Percentiles rank a stretch among this genome's conserved stretches.
Conservation (phyloP, 2,113 vertebrate species). For the Tonatia bakeri region DNA sequence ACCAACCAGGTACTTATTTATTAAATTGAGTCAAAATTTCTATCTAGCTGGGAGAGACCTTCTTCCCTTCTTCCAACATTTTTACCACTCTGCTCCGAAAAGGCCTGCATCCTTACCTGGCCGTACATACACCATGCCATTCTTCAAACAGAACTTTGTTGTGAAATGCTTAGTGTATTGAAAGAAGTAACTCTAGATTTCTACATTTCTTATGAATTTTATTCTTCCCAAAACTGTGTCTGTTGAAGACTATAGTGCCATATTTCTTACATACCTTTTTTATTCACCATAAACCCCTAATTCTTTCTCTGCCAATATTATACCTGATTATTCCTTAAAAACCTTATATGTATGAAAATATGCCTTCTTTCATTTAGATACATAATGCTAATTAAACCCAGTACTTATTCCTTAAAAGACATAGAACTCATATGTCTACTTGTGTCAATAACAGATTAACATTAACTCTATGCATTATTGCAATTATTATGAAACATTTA, state of each 20-base stretch:
- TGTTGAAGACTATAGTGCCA: not conserved
- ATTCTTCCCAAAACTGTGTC: not conserved
- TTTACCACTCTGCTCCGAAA: not conserved
- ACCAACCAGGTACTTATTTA: not conserved
- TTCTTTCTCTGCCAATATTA: not conserved
- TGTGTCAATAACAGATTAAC: not conserved
- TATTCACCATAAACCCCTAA: not conserved
- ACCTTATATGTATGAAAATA: not conserved
- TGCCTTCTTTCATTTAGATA: not conserved
- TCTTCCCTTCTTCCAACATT: not conserved
- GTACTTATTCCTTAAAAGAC: not conserved
- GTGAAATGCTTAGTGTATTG: not conserved
- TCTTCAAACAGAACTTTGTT: not conserved
- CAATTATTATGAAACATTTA: not conserved
- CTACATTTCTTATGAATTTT: not conserved
- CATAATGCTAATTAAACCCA: not conserved
- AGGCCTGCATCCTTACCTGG: not conserved
- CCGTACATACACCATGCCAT: not conserved
- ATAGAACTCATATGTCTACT: not conserved
- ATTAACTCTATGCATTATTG: not conserved
- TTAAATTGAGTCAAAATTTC: not conserved
- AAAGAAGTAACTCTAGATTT: not conserved
- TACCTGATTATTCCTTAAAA: not conserved
- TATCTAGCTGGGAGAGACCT: not conserved
- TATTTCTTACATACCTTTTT: not conserved